Evolutionary conservation across 2,797 vertebrate species (phyloP).

Genomic region (Platyrinchus mystaceus): DNA sequence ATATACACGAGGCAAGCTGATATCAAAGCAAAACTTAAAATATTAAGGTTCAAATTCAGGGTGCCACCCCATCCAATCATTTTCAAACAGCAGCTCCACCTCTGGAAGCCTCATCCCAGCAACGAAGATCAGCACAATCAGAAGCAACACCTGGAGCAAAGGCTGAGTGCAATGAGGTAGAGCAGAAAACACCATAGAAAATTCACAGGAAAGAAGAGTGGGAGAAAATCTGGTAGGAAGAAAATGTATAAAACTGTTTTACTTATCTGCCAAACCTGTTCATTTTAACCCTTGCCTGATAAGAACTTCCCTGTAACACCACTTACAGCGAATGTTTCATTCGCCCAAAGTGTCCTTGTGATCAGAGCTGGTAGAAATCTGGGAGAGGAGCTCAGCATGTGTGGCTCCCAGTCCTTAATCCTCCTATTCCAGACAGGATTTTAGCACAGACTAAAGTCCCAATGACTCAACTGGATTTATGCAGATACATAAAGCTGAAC

Average conservation of each 20-base stretch:
- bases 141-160: not conserved
- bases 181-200: not conserved
- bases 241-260: not conserved
- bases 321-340: not conserved
- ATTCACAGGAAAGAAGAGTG: not conserved
- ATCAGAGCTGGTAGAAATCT: not conserved
- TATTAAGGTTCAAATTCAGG: not conserved
- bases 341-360: not conserved
- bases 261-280: not conserved
- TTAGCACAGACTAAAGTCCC: not conserved
- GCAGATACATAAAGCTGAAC: not conserved
- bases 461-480: not conserved
- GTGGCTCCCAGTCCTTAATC: not conserved
- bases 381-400: not conserved
- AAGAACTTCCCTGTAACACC: not conserved
- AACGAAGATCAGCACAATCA: not conserved
- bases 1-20: rapidly evolving
- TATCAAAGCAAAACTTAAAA: not conserved
- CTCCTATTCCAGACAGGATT: not conserved
- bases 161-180: not conserved
- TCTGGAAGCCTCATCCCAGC: not conserved
- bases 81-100: not conserved
- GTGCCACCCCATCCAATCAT: not conserved
- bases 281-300: not conserved
- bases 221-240: not conserved